These are phyloP conservation scores for Solenodon paradoxus DNA, from an alignment of 2,113 vertebrate genomes.

Conservation along the genomic window DNA sequence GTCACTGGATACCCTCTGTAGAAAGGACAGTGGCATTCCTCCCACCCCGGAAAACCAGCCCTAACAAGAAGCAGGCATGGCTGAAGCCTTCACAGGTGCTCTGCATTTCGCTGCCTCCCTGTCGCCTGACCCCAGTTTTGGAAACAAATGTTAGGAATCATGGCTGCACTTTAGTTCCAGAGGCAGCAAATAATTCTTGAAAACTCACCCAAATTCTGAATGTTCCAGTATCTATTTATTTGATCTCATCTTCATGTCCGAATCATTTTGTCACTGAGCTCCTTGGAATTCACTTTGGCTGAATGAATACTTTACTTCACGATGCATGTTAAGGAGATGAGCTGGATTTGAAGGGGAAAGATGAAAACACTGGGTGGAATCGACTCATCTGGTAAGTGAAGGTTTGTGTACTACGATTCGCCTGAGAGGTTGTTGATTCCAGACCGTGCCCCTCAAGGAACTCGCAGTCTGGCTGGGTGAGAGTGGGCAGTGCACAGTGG, in stretches of 20 bases:
- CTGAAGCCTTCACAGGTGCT: background rate
- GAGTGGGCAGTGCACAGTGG: background rate
- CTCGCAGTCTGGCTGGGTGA: background rate
- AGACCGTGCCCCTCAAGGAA: background rate
- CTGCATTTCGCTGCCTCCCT: background rate
- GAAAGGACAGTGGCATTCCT: background rate
- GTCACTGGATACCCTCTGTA: background rate
- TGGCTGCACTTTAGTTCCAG: background rate
- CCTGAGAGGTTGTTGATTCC: background rate
- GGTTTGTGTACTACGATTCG: background rate
- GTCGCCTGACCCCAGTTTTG: background rate
- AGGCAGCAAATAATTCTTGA: background rate
- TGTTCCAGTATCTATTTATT: background rate
- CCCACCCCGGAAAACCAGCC: background rate
- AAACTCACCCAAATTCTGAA: constrained; percentile 11
- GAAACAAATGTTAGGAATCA: background rate
- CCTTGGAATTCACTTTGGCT: constrained; percentile 29
- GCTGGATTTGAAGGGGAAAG: background rate
- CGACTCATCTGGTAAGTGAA: background rate
- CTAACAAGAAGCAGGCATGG: background rate
- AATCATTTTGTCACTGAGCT: constrained; percentile 17
- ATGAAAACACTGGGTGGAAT: background rate
- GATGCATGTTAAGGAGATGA: background rate
- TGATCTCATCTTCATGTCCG: constrained; percentile 38
- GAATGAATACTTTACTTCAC: constrained; percentile 32